Evolutionary conservation across 2,888 invertebrate genomes (phyloP), one percentile per base, ranked within the genome.

Genomic region (Pristionchus entomophagus): DNA sequence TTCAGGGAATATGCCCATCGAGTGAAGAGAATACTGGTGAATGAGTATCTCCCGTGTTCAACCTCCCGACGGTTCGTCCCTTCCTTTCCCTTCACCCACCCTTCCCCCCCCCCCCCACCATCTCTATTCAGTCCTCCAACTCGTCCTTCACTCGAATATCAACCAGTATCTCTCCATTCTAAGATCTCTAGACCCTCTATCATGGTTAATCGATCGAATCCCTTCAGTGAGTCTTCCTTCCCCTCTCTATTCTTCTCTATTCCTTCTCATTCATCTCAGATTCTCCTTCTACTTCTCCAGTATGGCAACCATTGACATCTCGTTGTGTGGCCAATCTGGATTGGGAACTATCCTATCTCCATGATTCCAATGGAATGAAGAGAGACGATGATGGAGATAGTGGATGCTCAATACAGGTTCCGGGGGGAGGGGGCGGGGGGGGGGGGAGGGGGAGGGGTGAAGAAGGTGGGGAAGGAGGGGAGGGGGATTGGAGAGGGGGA

Each of bases 251-350:
- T 12, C 65, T 65, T n/a, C 8, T 65, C 35, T 35, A 5, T 35
- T 32, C 32, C 10, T 12, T 38, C 38, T n/a, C 38, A 19, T 2
- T 69, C 32, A 1, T 56, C 56, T 62, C 69, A 65, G 89, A 88
- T 81, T 84, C 84, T 84, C 86, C 86, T 0, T 82, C 84, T 8
- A 83, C 86, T 14, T 89, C 89, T 51, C 90, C 90, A 14, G 89
- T 90, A 77, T 90, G 90, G 90, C 90, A 90, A 59, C 90, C 90
- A 19, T 59, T 90, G 35, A 89, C 90, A 22, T 87, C 88, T 19
- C 59, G 89, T 45, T 85, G 87, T 53, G 87, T 90, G 69, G 88
- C 90, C 5, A 90, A 89, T 83, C 86, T 90, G 22, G 89, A 90
- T 35, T 90, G 90, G 89, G 88, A 87, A 62, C 85, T 87, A 32